Conservation (phyloP, 35 echinoderm and acorn worm species). For the Ophiothrix spiculata region DNA sequence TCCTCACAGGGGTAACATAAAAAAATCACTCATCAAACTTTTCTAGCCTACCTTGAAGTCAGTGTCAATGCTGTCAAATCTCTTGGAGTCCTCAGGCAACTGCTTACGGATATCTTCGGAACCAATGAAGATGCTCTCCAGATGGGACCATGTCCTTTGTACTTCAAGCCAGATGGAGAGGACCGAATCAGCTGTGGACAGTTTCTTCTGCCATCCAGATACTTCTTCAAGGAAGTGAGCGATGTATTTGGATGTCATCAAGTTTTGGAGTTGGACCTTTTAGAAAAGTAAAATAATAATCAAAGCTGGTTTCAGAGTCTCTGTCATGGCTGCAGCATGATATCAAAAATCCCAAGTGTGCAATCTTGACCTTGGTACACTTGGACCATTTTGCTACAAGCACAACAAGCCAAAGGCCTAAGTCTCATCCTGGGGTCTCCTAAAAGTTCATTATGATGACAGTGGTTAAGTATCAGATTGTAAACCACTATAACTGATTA, state of each 20-base stretch:
- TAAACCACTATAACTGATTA: no score
- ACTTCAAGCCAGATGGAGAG: conserved; percentile 99
- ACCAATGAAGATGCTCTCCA: conserved; percentile 99
- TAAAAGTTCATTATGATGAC: no score
- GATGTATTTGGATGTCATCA: conserved; percentile 99
- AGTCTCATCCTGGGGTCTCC: no score
- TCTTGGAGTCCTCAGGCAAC: conserved; percentile 90
- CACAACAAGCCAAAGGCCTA: no score
- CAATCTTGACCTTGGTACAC: no score
- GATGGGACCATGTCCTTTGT: conserved; percentile 96
- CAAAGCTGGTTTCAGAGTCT: no score
- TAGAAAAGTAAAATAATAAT: no score
- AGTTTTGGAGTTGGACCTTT: conserved; percentile 97
- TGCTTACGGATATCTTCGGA: conserved; percentile 97
- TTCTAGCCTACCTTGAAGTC: conserved; percentile 72
- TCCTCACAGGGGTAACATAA: background rate
- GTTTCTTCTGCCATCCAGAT: conserved; percentile 98
- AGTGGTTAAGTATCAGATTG: no score
- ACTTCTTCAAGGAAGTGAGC: conserved; percentile 99
- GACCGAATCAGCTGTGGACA: conserved; percentile 90
- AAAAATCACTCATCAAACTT: background rate
- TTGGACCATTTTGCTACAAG: no score
- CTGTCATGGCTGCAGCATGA: no score
- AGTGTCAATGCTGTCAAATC: conserved; percentile 87
- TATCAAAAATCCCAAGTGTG: no score